phyloP scores from a whole-genome alignment of 2,797 vertebrate genomes.

The Platyrinchus mystaceus region DNA sequence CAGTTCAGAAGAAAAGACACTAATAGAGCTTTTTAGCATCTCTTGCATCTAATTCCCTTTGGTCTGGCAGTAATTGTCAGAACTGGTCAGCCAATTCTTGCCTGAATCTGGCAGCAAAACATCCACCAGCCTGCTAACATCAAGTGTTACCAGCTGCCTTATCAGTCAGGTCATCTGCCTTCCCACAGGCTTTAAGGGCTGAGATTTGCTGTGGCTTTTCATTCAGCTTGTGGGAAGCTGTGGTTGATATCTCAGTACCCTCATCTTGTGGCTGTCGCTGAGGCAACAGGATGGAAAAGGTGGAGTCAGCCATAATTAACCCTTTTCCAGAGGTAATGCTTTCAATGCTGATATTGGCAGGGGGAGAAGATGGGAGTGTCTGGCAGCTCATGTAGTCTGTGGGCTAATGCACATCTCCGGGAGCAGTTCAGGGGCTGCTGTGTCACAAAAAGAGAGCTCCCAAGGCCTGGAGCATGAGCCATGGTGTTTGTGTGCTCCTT shows the following conservation, averaged over 20 bases:
- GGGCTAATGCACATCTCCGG: fast-evolving
- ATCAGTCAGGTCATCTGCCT: not conserved
- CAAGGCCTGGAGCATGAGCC: not conserved
- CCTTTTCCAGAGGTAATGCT: not conserved
- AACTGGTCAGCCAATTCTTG: too few relatives aligned
- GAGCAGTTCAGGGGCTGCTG: not conserved
- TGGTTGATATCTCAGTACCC: not conserved
- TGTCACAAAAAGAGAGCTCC: not conserved
- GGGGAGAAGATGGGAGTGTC: not conserved
- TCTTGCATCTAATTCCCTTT: not conserved
- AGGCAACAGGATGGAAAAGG: not conserved
- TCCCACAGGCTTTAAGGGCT: not conserved
- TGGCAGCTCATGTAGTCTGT: not conserved
- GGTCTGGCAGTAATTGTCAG: not conserved
- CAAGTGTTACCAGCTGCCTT: not conserved
- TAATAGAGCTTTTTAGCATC: not conserved
- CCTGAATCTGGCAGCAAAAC: not conserved
- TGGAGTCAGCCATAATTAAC: not conserved
- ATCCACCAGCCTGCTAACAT: not conserved
- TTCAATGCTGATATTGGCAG: not conserved
- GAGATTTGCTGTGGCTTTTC: not conserved
- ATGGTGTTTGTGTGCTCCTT: not conserved
- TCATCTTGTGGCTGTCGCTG: not conserved
- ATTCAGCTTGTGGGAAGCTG: not conserved
- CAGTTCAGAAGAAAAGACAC: not conserved